Evolutionary conservation across 2,797 vertebrate species (phyloP).

Genomic region (Dallia pectoralis): DNA sequence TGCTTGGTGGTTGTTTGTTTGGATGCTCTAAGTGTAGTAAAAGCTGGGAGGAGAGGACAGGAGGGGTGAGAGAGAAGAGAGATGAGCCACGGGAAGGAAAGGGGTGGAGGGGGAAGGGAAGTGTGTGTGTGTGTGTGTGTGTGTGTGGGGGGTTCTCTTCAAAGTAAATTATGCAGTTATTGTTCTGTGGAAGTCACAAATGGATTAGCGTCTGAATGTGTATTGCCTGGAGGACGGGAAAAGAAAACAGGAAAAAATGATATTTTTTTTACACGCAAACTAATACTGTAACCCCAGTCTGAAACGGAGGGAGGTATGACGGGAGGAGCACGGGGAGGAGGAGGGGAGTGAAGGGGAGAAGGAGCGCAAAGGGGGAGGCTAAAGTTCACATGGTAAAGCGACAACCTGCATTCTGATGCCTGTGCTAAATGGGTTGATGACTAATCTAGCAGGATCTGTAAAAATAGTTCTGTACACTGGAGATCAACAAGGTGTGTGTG

Average conservation of each 20-base stretch:
- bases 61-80: background rate
- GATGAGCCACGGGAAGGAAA: background rate
- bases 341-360: background rate
- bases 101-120: background rate
- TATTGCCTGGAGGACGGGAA: constrained; percentile 37
- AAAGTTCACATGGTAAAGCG: constrained; percentile 43
- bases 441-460: constrained; percentile 61
- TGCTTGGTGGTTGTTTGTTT: constrained; percentile 44
- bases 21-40: constrained; percentile 10
- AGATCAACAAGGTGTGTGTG: background rate
- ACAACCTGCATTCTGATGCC: background rate
- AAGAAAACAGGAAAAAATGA: constrained; percentile 34
- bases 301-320: constrained; percentile 4
- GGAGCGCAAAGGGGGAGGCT: background rate
- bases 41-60: background rate
- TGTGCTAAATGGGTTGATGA: constrained; percentile 53
- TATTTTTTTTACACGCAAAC: constrained; percentile 40
- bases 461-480: constrained; percentile 62
- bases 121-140: no score
- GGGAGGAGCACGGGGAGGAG: background rate
- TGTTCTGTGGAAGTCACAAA: constrained; percentile 51
- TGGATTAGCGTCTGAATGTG: constrained; percentile 40
- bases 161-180: constrained; percentile 65
- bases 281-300: constrained; percentile 28
- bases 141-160: constrained; percentile 40